phyloP scores from a whole-genome alignment of 2,113 vertebrate species.

The Muscicapa adusta region DNA sequence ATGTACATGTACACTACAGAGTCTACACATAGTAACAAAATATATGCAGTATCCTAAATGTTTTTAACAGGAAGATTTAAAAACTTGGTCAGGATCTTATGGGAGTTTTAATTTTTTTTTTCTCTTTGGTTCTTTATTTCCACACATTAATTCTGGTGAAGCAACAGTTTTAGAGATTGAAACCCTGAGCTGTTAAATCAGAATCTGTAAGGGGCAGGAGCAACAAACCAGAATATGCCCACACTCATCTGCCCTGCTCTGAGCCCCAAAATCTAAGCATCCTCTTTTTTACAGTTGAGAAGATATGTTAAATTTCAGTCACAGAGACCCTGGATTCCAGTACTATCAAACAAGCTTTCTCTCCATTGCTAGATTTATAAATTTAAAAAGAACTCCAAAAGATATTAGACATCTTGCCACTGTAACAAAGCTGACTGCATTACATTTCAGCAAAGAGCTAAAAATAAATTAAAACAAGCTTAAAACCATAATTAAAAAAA shows the following conservation, averaged over 20 bases:
- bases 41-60: neutral
- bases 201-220: neutral
- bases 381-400: neutral
- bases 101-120: neutral
- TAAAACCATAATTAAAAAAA: neutral
- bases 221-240: neutral
- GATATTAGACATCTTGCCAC: neutral
- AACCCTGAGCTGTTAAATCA: neutral
- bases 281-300: neutral
- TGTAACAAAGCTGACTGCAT: neutral
- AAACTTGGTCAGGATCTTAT: neutral
- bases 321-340: neutral
- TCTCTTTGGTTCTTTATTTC: neutral
- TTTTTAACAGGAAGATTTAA: neutral
- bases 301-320: neutral
- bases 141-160: neutral
- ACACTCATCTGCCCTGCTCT: neutral
- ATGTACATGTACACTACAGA: neutral
- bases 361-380: neutral
- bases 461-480: neutral
- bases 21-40: rapidly evolving
- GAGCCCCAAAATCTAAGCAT: neutral
- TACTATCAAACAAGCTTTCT: neutral
- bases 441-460: neutral
- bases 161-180: neutral